phyloP scores from a whole-genome alignment of 2,113 vertebrate species.

The Vanacampus margaritifer region DNA sequence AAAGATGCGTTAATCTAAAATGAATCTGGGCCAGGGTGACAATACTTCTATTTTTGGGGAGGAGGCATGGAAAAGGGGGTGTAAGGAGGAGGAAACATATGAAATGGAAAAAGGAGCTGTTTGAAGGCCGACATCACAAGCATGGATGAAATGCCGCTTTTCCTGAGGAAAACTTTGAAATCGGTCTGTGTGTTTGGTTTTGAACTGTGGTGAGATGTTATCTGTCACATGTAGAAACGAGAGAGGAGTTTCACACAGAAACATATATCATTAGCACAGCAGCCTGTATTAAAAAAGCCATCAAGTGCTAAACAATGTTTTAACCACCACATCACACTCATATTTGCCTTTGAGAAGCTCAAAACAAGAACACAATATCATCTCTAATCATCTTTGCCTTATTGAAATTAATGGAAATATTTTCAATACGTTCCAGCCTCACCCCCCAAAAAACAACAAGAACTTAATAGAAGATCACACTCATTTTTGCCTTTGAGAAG shows the following conservation, averaged over 20 bases:
- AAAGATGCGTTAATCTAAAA: conserved; percentile 83
- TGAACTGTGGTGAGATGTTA: conserved; percentile 66
- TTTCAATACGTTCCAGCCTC: no score
- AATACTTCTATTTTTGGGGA: conserved; percentile 68
- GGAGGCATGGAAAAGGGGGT: conserved; percentile 18
- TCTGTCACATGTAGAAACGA: conserved; percentile 68
- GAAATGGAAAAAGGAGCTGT: conserved; percentile 65
- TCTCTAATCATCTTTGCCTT: conserved; percentile 7
- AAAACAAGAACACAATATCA: background rate
- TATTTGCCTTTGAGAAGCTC: conserved; percentile 3
- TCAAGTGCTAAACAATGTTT: conserved; percentile 44
- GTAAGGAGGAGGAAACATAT: conserved; percentile 59
- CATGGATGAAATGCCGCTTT: conserved; percentile 67
- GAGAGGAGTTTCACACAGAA: conserved; percentile 57
- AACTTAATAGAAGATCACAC: background rate
- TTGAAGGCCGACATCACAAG: conserved; percentile 74
- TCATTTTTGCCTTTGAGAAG: conserved; percentile 20
- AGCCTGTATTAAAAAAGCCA: conserved; percentile 55
- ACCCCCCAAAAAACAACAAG: no score
- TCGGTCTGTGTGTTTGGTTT: conserved; percentile 57
- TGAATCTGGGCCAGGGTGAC: conserved; percentile 81
- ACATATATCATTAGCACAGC: conserved; percentile 60
- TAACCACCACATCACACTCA: conserved; percentile 41
- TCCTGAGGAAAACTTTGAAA: conserved; percentile 71
- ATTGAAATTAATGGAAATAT: no score